Evolutionary conservation across 2,113 vertebrate genomes (phyloP).

Genomic region (Lepus europaeus): DNA sequence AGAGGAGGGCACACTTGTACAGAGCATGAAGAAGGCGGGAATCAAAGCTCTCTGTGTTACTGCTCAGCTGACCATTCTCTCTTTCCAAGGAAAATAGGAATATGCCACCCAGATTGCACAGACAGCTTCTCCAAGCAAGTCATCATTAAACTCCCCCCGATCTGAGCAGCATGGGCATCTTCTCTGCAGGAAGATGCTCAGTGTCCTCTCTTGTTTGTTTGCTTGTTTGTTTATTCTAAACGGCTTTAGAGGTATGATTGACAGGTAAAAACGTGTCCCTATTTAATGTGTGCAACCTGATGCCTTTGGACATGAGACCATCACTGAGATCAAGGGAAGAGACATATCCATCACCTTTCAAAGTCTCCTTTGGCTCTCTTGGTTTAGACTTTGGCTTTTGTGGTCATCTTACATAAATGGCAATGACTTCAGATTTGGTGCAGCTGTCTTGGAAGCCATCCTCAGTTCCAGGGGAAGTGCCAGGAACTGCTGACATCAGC

Average conservation of each 20-base stretch:
- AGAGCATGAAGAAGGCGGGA: not conserved
- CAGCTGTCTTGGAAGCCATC: not conserved
- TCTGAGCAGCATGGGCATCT: not conserved
- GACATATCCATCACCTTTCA: not conserved
- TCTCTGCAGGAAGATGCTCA: not conserved
- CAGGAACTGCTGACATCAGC: not conserved
- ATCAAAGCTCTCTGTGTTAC: constrained; percentile 25
- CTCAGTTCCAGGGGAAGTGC: not conserved
- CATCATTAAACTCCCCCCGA: not conserved
- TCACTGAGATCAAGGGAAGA: not conserved
- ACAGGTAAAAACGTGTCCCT: not conserved
- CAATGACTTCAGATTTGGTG: not conserved
- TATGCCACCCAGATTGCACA: not conserved
- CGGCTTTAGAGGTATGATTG: not conserved
- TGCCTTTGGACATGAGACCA: not conserved
- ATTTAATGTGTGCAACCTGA: not conserved
- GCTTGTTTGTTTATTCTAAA: not conserved
- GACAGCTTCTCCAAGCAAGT: not conserved
- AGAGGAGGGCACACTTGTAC: not conserved
- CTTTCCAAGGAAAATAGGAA: not conserved
- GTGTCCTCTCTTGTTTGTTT: not conserved
- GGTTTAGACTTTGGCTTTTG: not conserved
- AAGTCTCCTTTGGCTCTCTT: not conserved
- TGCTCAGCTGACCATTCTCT: not conserved
- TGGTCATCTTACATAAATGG: not conserved